Evolutionary conservation across 2,113 vertebrate genomes (phyloP).

Genomic region (Epinephelus cyanopodus): DNA sequence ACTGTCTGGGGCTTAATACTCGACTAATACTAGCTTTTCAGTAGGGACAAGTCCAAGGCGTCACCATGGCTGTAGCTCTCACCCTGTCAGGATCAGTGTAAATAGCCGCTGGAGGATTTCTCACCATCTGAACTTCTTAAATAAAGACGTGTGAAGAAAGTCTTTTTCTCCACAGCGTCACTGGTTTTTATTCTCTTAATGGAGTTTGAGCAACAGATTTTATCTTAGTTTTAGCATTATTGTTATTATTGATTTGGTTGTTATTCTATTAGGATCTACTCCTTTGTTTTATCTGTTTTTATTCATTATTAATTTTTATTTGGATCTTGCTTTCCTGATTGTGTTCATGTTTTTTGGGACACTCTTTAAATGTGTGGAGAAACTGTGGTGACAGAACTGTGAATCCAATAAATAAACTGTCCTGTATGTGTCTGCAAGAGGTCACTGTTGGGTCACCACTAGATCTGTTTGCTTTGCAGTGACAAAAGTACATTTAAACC

Average conservation of each 20-base stretch:
- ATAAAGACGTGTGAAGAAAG: neutral
- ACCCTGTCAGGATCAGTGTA: slow-evolving; percentile 8
- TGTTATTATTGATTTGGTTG: neutral
- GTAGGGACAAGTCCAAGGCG: too few species aligned
- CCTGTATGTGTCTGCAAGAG: neutral
- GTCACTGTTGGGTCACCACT: too few species aligned
- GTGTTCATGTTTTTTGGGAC: too few species aligned
- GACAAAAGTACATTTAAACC: neutral
- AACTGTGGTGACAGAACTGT: too few species aligned
- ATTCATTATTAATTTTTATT: too few species aligned
- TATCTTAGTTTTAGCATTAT: neutral
- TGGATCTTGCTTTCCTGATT: too few species aligned
- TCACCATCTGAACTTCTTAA: neutral
- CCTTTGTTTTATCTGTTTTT: neutral
- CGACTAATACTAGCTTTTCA: too few species aligned
- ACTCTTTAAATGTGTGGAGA: too few species aligned
- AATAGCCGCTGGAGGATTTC: slow-evolving; percentile 5
- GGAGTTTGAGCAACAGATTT: too few species aligned
- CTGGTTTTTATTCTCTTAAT: too few species aligned
- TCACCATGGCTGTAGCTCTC: neutral
- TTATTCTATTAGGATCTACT: neutral
- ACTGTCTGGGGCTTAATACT: too few species aligned
- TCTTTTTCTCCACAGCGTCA: neutral
- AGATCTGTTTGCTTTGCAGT: neutral
- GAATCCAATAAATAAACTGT: too few species aligned